Percentiles rank a stretch among this genome's conserved stretches.
These are phyloP conservation scores for Borostomias antarcticus DNA, from an alignment of 2,797 vertebrate genomes.

Conservation along the genomic window DNA sequence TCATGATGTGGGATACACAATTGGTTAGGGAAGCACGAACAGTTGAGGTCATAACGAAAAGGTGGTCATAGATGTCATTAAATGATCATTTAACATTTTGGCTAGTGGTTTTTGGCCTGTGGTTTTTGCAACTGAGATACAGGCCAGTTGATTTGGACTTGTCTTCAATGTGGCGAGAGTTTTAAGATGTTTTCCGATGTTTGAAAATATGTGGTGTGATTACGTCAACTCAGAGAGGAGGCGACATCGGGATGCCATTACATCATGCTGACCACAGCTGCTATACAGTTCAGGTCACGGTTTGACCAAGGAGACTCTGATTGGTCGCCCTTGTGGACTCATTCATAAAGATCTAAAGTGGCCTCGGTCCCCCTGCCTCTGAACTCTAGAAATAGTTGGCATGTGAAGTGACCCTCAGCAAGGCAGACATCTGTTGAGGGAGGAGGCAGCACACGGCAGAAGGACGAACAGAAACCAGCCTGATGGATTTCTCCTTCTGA, in stretches of 20 bases:
- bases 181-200: not conserved
- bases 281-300: slow-evolving; percentile 24
- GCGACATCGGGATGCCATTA: not conserved
- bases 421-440: slow-evolving; percentile 42
- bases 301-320: slow-evolving; percentile 10
- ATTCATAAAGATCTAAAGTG: slow-evolving; percentile 36
- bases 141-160: not conserved
- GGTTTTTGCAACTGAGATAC: not conserved
- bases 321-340: slow-evolving; percentile 24
- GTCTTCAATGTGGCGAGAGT: not conserved
- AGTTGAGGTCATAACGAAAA: slow-evolving; percentile 4
- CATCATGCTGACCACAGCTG: too few species aligned
- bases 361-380: slow-evolving; percentile 42
- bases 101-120: not conserved
- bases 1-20: slow-evolving; percentile 1
- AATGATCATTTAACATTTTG: slow-evolving; percentile 3
- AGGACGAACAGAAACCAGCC: slow-evolving; percentile 41
- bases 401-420: slow-evolving; percentile 49
- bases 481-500: slow-evolving; percentile 49
- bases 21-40: slow-evolving; percentile 17
- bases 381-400: slow-evolving; percentile 36
- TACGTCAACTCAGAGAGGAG: not conserved
- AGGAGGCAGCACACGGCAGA: slow-evolving; percentile 38
- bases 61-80: slow-evolving; percentile 1
- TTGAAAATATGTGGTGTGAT: not conserved